Base-by-base conservation (phyloP, 2,888 invertebrate genomes). In the Villa cingulata region DNA sequence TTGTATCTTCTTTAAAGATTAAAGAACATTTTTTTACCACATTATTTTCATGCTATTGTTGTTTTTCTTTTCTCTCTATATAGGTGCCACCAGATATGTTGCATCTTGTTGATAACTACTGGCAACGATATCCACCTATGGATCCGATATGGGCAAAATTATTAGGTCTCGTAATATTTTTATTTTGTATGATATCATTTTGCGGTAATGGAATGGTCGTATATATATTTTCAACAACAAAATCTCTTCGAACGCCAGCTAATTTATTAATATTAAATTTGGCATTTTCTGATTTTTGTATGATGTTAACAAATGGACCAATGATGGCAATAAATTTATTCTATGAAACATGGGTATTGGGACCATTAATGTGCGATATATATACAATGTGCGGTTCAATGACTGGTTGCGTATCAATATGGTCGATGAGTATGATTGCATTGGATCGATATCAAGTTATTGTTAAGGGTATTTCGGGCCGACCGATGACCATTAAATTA, bases 391-490 rank as follows among this genome's bases (percentile, higher is more conserved):
- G 72, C 50, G 78, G 78, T 4, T 77, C 75, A 0, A 74, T 91
- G 49, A 90, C 86, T 62, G 94, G 94, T 51, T 86, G 89, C 64
- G 78, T 77, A 57, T 92, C 91, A 50, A 94, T 94, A 62, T 91
- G 90, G 87, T 84, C 88, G 29, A 88, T 94, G 87, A 83, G 85
- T 16, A 81, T 85, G 79, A 91, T 94, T 57, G 86, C 92, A 48
- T 77, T 90, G 61, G 94, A 94, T 67, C 78, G 94, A 57, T 94
- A 92, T 75, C 88, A 89, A 65, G 92, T 92, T 49, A 94, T 94
- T 63, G 91, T 92, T 37, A 89, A 88, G 70, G 87, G 90, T 57
- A 75, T 92, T 58, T 80, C 88, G 46, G 91, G 85, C 15, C 81
- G 84, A 59, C 88, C 88, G 20, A 75, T 91, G 76, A 84, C 85